Conservation (phyloP, 2,888 invertebrate genomes). For the Aphodius sticticus region DNA sequence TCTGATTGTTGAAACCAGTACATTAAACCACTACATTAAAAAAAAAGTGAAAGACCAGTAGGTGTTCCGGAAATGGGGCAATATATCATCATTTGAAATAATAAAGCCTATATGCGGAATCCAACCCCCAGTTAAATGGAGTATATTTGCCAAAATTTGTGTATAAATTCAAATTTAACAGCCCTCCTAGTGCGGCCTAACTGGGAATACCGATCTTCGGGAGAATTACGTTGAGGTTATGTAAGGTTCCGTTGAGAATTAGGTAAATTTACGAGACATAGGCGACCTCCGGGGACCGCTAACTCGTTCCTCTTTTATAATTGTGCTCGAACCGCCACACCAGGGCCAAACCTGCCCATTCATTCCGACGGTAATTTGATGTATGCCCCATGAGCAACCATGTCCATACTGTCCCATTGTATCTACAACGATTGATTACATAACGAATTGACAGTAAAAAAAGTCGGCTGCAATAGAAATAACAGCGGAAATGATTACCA, state of each 20-base stretch:
- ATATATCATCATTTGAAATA: neutral
- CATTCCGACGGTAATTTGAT: neutral
- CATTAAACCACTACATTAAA: neutral
- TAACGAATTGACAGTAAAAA: too few species aligned
- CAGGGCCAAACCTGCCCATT: neutral
- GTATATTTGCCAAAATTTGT: conserved; percentile 4
- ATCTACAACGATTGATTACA: too few species aligned
- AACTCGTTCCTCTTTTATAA: conserved; percentile 4
- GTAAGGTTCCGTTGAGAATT: conserved; percentile 4
- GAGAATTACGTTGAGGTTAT: neutral
- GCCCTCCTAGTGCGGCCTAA: neutral
- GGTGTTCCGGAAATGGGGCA: neutral
- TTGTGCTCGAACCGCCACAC: neutral
- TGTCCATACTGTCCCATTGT: neutral
- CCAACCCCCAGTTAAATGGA: neutral
- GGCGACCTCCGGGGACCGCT: neutral
- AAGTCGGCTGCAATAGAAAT: too few species aligned
- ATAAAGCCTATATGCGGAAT: neutral
- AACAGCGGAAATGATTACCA: too few species aligned
- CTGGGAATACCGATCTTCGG: neutral
- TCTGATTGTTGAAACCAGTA: too few species aligned
- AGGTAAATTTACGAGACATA: conserved; percentile 4
- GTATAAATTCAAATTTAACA: neutral
- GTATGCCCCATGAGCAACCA: neutral
- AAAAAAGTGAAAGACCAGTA: neutral